phyloP scores from a whole-genome alignment of 2,113 vertebrate genomes.

The Furnarius figulus region DNA sequence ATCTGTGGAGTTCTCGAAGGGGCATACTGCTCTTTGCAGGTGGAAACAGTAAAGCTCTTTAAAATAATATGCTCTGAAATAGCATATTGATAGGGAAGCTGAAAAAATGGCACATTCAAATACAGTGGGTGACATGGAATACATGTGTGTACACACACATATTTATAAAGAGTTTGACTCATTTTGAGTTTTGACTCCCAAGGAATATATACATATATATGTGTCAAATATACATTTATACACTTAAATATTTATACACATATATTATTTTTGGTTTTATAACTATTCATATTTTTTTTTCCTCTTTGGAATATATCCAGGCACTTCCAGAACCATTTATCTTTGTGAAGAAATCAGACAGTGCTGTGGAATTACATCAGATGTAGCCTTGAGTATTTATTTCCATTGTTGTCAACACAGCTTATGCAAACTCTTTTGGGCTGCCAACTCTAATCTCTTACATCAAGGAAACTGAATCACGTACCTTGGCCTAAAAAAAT shows the following conservation, averaged over 20 bases:
- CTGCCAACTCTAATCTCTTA: not conserved
- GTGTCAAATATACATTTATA: not conserved
- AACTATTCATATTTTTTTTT: not conserved
- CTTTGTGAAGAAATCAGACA: not conserved
- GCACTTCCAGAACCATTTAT: not conserved
- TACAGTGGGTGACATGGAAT: not conserved
- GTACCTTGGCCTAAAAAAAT: slow-evolving; percentile 8
- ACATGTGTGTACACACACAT: not conserved
- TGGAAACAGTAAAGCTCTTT: not conserved
- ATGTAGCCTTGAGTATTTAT: not conserved
- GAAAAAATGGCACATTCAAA: not conserved
- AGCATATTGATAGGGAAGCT: not conserved
- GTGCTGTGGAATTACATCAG: not conserved
- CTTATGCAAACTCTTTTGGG: not conserved
- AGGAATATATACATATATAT: not conserved
- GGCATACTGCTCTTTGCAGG: not conserved
- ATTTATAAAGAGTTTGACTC: not conserved
- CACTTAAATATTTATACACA: not conserved
- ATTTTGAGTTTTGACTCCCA: not conserved
- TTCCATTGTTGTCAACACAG: not conserved
- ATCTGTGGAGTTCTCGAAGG: not conserved
- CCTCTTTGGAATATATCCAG: not conserved
- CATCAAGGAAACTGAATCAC: not conserved
- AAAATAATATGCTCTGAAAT: not conserved
- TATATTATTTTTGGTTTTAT: not conserved